Evolutionary conservation across 2,888 invertebrate species (phyloP), one percentile per base, ranked within the genome.

Genomic region (Sminthurinus aureus): DNA sequence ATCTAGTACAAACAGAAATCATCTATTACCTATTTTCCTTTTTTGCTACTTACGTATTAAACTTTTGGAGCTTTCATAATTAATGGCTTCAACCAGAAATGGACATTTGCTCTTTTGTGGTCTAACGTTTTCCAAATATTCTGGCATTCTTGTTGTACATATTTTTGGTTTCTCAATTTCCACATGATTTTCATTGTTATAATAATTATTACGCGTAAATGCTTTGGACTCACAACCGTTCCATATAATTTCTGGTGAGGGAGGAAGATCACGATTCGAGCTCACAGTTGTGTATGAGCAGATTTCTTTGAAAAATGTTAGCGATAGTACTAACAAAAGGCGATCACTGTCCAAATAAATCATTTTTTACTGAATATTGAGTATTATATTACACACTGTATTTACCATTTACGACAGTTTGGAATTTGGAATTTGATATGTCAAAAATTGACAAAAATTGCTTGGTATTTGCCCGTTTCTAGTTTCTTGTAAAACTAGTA

Each of bases 151-250:
- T 0, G 73, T 66, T 4, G 74, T 18, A 64, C 81, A 81, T 38
- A 81, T 73, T 13, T 24, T 58, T 0, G 81, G 81, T 38, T 81
- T 81, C 3, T 80, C 71, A 22, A 77, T 22, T 13, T n/a, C 4
- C 18, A 51, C 50, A 6, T 38, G 1, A 38, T 38, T 38, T 38
- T 38, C 38, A 38, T 38, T 38, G 38, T 38, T 38, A 38, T 38
- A 38, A 38, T 38, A 38, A 22, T 22, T 20, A 9, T 52, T 20
- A 11, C 18, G 20, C n/a, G 74, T 24, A 8, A 22, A 24, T 18
- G 26, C 74, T 24, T 22, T 11, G n/a, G 81, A 64, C 15, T 81
- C 74, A 74, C 81, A 81, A 8, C 81, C 81, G 64, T 81, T 81
- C 81, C 81, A 81, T 18, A 81, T 64, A 4, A 81, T 75, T 1